Evolutionary conservation across 2,113 vertebrate species (phyloP).

Genomic region (Plecotus auritus): DNA sequence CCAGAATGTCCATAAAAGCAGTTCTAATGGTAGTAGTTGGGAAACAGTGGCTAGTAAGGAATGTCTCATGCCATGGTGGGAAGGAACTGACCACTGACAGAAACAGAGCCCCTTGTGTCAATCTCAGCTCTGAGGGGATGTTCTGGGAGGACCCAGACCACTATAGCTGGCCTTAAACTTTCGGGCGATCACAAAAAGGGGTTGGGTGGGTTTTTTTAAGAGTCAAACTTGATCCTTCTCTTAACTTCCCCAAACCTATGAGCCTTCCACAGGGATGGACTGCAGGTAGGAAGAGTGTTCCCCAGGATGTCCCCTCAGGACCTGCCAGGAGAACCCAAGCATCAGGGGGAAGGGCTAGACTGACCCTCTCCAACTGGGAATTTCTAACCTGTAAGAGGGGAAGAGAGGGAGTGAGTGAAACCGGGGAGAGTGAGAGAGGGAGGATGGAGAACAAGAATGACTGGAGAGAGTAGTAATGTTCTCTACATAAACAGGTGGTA

Average conservation of each 20-base stretch:
- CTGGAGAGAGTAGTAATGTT: constrained; percentile 52
- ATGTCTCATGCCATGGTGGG: neutral
- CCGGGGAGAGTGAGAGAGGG: too few species aligned
- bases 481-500: constrained; percentile 79
- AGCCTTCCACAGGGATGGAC: neutral
- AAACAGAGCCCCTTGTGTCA: neutral
- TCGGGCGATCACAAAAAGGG: neutral
- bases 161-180: neutral
- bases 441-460: neutral
- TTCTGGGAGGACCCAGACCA: neutral
- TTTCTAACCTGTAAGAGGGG: constrained; percentile 28
- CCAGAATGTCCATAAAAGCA: neutral
- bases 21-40: neutral
- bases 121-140: neutral
- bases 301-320: neutral
- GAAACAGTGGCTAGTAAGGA: neutral
- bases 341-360: neutral
- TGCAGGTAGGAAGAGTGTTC: neutral
- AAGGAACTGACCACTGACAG: neutral
- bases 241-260: neutral
- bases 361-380: neutral
- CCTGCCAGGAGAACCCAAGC: neutral
- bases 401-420: neutral
- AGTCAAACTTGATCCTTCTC: neutral
- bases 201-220: neutral